A percentile compares a stretch with the other conserved stretches of the same genome.
Conservation (phyloP, 2,888 invertebrate genomes). For the Zonitis immaculata region DNA sequence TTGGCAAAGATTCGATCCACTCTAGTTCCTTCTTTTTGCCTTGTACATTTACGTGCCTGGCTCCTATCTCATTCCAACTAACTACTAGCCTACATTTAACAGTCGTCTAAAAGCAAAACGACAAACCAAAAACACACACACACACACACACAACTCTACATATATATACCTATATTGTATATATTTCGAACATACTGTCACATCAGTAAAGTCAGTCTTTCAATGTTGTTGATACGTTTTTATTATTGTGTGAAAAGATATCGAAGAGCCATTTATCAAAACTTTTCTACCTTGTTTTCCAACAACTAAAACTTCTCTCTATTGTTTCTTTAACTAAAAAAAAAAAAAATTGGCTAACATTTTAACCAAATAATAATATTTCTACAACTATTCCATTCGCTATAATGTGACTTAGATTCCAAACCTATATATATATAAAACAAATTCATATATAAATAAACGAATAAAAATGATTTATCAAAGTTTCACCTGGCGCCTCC, state of each 20-base stretch:
- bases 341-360: conserved; percentile 4
- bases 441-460: too few species aligned
- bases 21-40: conserved; percentile 2
- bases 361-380: conserved; percentile 4
- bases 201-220: background rate
- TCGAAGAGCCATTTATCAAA: conserved; percentile 18
- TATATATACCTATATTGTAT: too few species aligned
- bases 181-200: background rate
- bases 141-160: too few species aligned
- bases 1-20: conserved; percentile 17
- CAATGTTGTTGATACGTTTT: conserved; percentile 16
- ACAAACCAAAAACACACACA: too few species aligned
- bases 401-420: too few species aligned
- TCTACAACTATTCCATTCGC: background rate
- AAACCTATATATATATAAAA: too few species aligned
- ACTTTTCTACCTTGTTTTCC: conserved; percentile 20
- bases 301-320: background rate
- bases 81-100: conserved; percentile 17
- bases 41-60: background rate
- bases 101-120: background rate
- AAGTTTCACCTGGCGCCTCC: too few species aligned
- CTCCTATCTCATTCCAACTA: conserved; percentile 11
- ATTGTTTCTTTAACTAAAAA: background rate
- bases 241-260: conserved; percentile 12
- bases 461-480: too few species aligned